These are phyloP conservation scores for Climacteris rufus DNA, from an alignment of 2,113 vertebrate genomes.

Conservation along the genomic window DNA sequence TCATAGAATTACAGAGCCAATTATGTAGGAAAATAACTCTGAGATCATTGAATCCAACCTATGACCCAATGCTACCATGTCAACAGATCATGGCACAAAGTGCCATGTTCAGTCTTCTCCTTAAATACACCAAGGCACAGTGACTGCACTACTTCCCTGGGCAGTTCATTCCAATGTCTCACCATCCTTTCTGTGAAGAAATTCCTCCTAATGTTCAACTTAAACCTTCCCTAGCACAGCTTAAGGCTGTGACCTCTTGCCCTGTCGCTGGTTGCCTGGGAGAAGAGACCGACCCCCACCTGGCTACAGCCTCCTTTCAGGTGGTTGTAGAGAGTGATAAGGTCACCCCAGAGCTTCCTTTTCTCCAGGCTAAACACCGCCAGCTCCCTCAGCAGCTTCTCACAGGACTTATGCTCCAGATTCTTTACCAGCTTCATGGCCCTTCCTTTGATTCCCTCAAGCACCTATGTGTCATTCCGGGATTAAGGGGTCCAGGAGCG, in stretches of 20 bases:
- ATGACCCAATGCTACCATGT: neutral
- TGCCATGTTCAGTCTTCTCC: neutral
- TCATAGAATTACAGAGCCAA: neutral
- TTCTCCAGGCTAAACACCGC: neutral
- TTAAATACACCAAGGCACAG: neutral
- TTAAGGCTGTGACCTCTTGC: neutral
- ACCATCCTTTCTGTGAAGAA: neutral
- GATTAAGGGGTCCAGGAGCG: neutral
- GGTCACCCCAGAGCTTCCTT: neutral
- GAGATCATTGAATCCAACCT: neutral
- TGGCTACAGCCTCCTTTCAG: neutral
- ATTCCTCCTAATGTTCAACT: neutral
- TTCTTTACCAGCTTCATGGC: neutral
- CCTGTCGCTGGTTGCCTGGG: neutral
- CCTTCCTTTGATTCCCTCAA: neutral
- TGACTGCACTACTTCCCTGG: neutral
- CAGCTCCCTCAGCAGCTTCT: neutral
- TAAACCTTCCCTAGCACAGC: neutral
- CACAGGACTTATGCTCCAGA: neutral
- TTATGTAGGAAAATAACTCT: neutral
- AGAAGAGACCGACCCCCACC: neutral
- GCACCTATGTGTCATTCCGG: neutral
- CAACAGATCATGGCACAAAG: neutral
- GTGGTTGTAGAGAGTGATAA: accelerated
- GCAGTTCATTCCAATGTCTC: neutral